A percentile compares a stretch with the other conserved stretches of the same genome.
These are phyloP conservation scores for Pachydiplax longipennis DNA, from an alignment of 2,888 invertebrate species.

Conservation along the genomic window DNA sequence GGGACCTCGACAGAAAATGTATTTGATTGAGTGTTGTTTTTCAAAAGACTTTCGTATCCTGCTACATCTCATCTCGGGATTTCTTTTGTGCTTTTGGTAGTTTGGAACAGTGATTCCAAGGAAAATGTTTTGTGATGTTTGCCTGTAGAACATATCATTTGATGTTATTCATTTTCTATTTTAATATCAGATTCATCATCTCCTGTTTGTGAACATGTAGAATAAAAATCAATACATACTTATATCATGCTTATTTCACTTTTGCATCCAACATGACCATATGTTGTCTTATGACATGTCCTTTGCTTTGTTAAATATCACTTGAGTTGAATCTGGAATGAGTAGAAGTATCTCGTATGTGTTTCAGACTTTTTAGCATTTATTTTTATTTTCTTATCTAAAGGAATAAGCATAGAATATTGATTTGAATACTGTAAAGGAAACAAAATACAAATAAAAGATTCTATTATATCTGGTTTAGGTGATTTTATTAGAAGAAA, in stretches of 20 bases:
- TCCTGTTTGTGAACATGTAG: constrained; percentile 38
- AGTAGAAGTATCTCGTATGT: too few species aligned
- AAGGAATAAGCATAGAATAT: too few species aligned
- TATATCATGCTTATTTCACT: background rate
- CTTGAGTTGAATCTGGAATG: too few species aligned
- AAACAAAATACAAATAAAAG: too few species aligned
- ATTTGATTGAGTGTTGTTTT: background rate
- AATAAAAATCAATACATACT: constrained; percentile 13
- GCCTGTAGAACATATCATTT: constrained; percentile 43
- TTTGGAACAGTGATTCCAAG: background rate
- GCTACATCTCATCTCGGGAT: background rate
- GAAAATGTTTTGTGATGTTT: constrained; percentile 12
- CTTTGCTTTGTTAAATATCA: too few species aligned
- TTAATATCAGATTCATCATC: constrained; percentile 17
- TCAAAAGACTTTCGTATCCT: constrained; percentile 3
- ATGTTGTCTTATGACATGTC: too few species aligned
- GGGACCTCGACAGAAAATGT: background rate
- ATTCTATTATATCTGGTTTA: too few species aligned
- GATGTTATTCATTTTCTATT: constrained; percentile 1
- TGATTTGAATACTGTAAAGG: too few species aligned
- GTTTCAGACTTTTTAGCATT: too few species aligned
- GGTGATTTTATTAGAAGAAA: too few species aligned
- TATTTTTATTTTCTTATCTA: too few species aligned
- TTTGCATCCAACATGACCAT: too few species aligned
- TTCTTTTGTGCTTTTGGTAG: background rate